Base-by-base conservation (phyloP, 2,113 vertebrate species). In the Alaudala cheleensis region DNA sequence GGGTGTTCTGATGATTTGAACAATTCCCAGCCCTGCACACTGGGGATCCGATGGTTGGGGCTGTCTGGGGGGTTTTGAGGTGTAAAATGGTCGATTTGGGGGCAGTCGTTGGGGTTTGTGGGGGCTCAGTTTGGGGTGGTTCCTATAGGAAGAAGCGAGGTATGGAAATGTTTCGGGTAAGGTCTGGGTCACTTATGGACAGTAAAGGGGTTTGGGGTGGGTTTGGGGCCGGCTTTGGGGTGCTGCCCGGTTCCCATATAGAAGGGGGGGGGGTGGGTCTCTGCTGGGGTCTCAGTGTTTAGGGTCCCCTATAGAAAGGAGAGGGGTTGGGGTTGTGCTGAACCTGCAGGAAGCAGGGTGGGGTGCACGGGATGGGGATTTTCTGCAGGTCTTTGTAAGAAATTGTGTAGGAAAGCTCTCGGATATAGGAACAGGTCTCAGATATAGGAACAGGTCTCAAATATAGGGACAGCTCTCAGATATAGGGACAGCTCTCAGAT, bases 121-220 rank as follows among this genome's bases (percentile, higher is more conserved):
- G 21, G 29, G 45, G 8, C 33, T 64, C 49, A 5, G 12, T 24
- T 23, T 44, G 39, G 61, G 21, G 33, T 5, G 14, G 51, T 4
- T 14, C 51, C 42, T 40, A 31, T 1, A 47, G 61, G 15, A n/a
- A 69, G 14, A 10, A 16, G 34, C 2, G 0, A 0, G 0, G 4
- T 6, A 4, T 10, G 7, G 23, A 34, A 42, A 28, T 9, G 25
- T 42, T 54, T 6, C 15, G 45, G 44, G 20, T 49, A 2, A 49
- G 12, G 26, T 19, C 56, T 18, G n/a, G 12, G 73, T 61, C 57
- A 11, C 39, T 8, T 19, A 33, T 1, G 14, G 56, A 24, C 42
- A 37, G 11, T 8, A 14, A 60, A 60, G 22, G 37, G 39, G 16
- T 42, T 20, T 39, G 42, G 28, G 47, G 37, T 26, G 34, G 28